phyloP scores from a whole-genome alignment of 2,888 invertebrate species.

The Eupsilia transversa region DNA sequence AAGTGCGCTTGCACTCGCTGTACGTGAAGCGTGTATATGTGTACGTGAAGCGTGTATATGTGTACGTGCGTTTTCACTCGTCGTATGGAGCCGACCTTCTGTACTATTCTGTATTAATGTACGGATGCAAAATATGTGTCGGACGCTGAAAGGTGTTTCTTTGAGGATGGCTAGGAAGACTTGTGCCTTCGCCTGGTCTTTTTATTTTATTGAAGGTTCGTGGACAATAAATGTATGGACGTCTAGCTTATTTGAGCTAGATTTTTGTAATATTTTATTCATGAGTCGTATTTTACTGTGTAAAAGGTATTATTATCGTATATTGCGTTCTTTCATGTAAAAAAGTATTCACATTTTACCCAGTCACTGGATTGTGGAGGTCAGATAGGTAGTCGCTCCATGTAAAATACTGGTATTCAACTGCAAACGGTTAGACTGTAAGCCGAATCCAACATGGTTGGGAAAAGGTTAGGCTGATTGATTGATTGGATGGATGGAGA shows the following conservation, averaged over 20 bases:
- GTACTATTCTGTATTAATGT: no score
- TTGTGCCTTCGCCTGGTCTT: background rate
- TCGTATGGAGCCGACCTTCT: background rate
- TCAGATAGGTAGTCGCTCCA: no score
- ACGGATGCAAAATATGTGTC: conserved; percentile 2
- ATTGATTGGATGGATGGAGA: no score
- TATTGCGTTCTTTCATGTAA: background rate
- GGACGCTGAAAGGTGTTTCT: conserved; percentile 9
- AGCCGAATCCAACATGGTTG: no score
- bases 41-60: background rate
- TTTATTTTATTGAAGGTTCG: conserved; percentile 6
- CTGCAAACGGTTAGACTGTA: no score
- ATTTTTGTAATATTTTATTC: conserved; percentile 25
- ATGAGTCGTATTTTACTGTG: background rate
- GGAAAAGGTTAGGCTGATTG: no score
- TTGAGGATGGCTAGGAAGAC: background rate
- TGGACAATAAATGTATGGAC: background rate
- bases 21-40: background rate
- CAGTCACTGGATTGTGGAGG: no score
- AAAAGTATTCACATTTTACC: background rate
- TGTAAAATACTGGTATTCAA: no score
- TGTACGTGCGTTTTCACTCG: background rate
- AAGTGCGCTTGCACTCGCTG: background rate
- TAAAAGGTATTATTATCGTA: background rate
- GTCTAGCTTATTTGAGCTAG: background rate